These are phyloP conservation scores for Busseola fusca DNA, from an alignment of 2,888 invertebrate species.

Conservation along the genomic window DNA sequence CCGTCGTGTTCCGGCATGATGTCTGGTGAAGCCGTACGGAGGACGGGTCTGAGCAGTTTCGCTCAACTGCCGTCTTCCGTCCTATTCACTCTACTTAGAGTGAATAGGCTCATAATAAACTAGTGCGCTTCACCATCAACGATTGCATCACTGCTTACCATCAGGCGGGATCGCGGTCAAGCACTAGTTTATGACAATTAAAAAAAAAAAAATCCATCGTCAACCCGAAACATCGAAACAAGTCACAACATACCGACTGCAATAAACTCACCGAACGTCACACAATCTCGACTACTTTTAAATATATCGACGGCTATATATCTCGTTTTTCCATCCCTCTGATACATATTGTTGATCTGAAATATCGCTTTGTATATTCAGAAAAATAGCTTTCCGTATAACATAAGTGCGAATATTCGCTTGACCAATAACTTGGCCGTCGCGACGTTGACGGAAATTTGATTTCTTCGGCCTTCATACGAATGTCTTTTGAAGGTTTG, in stretches of 20 bases:
- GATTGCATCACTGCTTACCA: too few relatives aligned
- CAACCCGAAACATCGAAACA: conserved; percentile 5
- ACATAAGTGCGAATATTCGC: conserved; percentile 55
- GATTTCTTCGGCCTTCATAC: conserved; percentile 65
- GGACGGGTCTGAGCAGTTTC: too few relatives aligned
- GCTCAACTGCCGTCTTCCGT: too few relatives aligned
- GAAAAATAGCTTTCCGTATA: conserved; percentile 55
- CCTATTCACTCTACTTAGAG: too few relatives aligned
- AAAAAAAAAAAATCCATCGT: neutral
- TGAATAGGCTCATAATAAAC: too few relatives aligned
- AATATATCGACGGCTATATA: conserved; percentile 48
- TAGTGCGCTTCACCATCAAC: too few relatives aligned
- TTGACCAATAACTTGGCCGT: conserved; percentile 58
- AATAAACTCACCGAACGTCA: conserved; percentile 50
- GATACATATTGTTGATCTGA: conserved; percentile 49
- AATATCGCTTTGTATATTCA: conserved; percentile 54
- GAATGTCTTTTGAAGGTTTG: conserved; percentile 64
- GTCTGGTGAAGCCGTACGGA: too few relatives aligned
- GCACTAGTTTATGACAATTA: too few relatives aligned
- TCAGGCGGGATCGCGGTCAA: too few relatives aligned
- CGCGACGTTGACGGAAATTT: conserved; percentile 65
- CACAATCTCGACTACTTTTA: conserved; percentile 47
- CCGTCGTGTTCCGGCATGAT: too few relatives aligned
- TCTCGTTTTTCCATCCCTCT: conserved; percentile 33
- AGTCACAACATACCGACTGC: conserved; percentile 26